A percentile compares a stretch with the other conserved stretches of the same genome.
Evolutionary conservation across 2,888 invertebrate genomes (phyloP).

Genomic region (Scaeva pyrastri): DNA sequence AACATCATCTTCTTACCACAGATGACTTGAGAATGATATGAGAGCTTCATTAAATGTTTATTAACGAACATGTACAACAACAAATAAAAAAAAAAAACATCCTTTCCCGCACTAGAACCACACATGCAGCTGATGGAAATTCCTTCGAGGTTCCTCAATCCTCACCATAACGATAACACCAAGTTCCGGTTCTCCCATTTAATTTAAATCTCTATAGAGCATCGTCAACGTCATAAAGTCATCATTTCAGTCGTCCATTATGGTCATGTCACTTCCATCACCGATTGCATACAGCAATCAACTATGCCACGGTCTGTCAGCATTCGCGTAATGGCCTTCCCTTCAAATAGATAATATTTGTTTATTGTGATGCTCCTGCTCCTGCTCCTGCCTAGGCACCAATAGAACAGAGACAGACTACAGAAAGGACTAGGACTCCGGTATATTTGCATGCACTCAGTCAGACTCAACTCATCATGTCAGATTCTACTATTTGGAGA

Average conservation of each 20-base stretch:
- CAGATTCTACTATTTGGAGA: slow-evolving; percentile 65
- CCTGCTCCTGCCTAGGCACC: background rate
- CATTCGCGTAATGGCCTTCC: slow-evolving; percentile 66
- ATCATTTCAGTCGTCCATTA: slow-evolving; percentile 34
- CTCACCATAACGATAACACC: background rate
- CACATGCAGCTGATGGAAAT: slow-evolving; percentile 6
- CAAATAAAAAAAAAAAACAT: slow-evolving; percentile 22
- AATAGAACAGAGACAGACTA: background rate
- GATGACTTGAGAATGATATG: slow-evolving; percentile 16
- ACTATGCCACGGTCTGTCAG: slow-evolving; percentile 60
- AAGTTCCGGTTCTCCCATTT: slow-evolving; percentile 25
- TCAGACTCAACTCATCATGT: slow-evolving; percentile 35
- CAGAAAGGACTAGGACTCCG: background rate
- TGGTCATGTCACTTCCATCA: slow-evolving; percentile 51
- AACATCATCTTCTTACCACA: background rate
- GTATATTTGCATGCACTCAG: slow-evolving; percentile 34
- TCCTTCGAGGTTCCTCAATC: slow-evolving; percentile 14
- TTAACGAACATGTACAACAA: too few relatives aligned
- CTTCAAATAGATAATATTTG: slow-evolving; percentile 45
- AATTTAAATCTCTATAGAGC: background rate
- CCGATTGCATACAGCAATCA: slow-evolving; percentile 37
- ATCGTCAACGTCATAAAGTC: slow-evolving; percentile 40
- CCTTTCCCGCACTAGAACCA: slow-evolving; percentile 41
- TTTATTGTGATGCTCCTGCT: slow-evolving; percentile 39
- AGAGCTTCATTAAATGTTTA: slow-evolving; percentile 51